phyloP scores from a whole-genome alignment of 2,113 vertebrate species.

The Paramisgurnus dabryanus region DNA sequence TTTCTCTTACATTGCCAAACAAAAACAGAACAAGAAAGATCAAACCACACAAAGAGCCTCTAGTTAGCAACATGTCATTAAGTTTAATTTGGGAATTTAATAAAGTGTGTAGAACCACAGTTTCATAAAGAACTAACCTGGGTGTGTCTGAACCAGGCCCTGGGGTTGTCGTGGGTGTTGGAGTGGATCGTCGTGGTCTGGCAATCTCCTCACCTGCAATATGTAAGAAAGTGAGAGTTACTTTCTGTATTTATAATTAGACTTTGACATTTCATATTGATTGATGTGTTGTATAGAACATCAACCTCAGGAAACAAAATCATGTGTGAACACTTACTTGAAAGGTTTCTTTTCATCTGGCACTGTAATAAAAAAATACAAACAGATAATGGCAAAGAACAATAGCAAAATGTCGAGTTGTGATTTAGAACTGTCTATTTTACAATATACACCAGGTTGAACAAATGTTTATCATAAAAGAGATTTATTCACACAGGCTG shows the following conservation, averaged over 20 bases:
- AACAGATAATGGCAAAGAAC: slow-evolving; percentile 13
- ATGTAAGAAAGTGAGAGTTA: slow-evolving; percentile 14
- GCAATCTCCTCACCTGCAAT: slow-evolving; percentile 89
- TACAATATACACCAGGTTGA: background rate
- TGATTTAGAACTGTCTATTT: too few species aligned
- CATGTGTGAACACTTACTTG: slow-evolving; percentile 83
- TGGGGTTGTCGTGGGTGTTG: slow-evolving; percentile 82
- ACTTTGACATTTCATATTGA: background rate
- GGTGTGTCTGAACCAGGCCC: slow-evolving; percentile 73
- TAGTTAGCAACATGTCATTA: background rate
- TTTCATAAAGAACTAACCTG: slow-evolving; percentile 74
- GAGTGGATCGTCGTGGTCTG: slow-evolving; percentile 88
- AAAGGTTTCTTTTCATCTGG: slow-evolving; percentile 92
- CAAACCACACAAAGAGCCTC: background rate
- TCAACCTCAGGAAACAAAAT: background rate
- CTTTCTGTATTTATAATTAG: background rate
- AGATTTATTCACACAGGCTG: background rate
- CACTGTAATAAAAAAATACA: slow-evolving; percentile 82
- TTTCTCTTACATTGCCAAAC: slow-evolving; percentile 80
- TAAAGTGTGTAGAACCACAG: background rate
- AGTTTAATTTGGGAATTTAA: background rate
- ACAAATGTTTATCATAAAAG: background rate
- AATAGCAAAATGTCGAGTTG: background rate
- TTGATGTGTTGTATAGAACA: background rate
- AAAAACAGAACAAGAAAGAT: background rate